Base-by-base conservation (phyloP, 2,888 invertebrate genomes). In the Macropis europaea region DNA sequence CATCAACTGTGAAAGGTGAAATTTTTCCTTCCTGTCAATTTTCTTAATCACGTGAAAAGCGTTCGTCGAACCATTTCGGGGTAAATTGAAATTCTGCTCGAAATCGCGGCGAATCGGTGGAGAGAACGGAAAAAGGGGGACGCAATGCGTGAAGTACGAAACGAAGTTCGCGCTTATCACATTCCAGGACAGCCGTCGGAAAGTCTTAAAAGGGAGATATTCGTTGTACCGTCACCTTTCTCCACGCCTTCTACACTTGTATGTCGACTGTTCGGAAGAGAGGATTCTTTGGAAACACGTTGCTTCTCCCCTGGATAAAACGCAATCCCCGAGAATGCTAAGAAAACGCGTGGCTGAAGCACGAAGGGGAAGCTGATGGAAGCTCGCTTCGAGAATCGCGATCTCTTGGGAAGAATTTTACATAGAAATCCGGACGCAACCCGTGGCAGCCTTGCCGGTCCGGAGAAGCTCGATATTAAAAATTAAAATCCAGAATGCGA, bases 281-380 rank as follows among this genome's bases (percentile, higher is more conserved):
- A 69, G 72, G 71, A 73, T 80, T 78, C 66, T 62, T 32, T 24
- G 5, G 57, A 42, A 73, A 69, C 68, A 64, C 77, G 67, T 54
- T 52, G 52, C 74, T 50, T 43, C 36, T 34, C 32, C 34, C 32
- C 24, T 3, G 56, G 67, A 79, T 79, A 74, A 72, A 72, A 72
- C 72, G 69, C 63, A 54, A 76, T 76, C 69, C 61, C 38, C 57
- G 59, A 56, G 62, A 73, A 64, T 52, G 54, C 36, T 59, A 52
- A 61, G 66, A 48, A 56, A 52, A 50, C 59, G 62, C 32, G 28
- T 24, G 34, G 28, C 6, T 50, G 28, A n/a, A 34, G 42, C 38
- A 26, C 38, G 32, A 2, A 17, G 32, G 3, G 36, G 30, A 7
- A 19, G 11, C 22, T 22, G 42, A 64, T 42, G 63, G 45, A 53